Evolutionary conservation across 1,140 invertebrate species (phyloP).

Genomic region (Bombyx mori): ASM3026992v2 NC_085128.1:3671001-3671500

Average conservation of each 20-base stretch:
- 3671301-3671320: slow-evolving; percentile 69
- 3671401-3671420: neutral
- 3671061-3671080: slow-evolving; percentile 82
- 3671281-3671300: slow-evolving; percentile 69
- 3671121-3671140: slow-evolving; percentile 77
- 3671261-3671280: slow-evolving; percentile 67
- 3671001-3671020: slow-evolving; percentile 93
- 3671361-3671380: slow-evolving; percentile 68
- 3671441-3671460: neutral
- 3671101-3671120: slow-evolving; percentile 88
- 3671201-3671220: slow-evolving; percentile 50
- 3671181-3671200: slow-evolving; percentile 65
- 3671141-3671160: slow-evolving; percentile 77
- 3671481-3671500: too few relatives aligned
- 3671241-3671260: slow-evolving; percentile 66
- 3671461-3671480: too few relatives aligned
- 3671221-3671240: slow-evolving; percentile 41
- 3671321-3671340: slow-evolving; percentile 65
- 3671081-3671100: slow-evolving; percentile 92
- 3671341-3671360: slow-evolving; percentile 64
- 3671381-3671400: slow-evolving; percentile 50
- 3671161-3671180: slow-evolving; percentile 66
- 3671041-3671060: slow-evolving; percentile 90
- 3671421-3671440: neutral
- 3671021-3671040: slow-evolving; percentile 92